These are phyloP conservation scores for Drosophila sproati DNA, from an alignment of 1,140 invertebrate species.

Conservation along the genomic window DNA sequence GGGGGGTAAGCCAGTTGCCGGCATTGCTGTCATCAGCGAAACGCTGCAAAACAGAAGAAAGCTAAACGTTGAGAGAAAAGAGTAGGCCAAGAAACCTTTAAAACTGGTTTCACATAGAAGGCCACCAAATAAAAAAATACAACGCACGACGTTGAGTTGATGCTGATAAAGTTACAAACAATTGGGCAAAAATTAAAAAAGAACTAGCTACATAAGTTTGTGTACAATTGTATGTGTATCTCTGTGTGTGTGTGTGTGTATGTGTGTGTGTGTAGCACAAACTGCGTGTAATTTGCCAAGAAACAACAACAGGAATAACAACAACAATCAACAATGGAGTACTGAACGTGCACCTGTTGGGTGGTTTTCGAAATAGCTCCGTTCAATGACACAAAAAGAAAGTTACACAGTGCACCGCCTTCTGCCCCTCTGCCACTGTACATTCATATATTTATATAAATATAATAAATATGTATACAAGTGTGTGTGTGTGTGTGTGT, in stretches of 20 bases:
- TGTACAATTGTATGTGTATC: background rate
- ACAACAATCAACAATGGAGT: slow-evolving; percentile 33
- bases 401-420: slow-evolving; percentile 49
- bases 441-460: background rate
- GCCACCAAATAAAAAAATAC: slow-evolving; percentile 62
- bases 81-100: slow-evolving; percentile 69
- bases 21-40: slow-evolving; percentile 71
- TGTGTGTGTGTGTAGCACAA: slow-evolving; percentile 13
- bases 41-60: slow-evolving; percentile 72
- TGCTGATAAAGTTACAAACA: slow-evolving; percentile 62
- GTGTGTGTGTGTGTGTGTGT: background rate
- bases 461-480: too few relatives aligned
- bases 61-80: slow-evolving; percentile 69
- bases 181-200: slow-evolving; percentile 47
- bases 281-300: slow-evolving; percentile 74
- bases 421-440: background rate
- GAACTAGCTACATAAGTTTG: slow-evolving; percentile 18
- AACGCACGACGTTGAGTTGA: slow-evolving; percentile 10
- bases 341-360: slow-evolving; percentile 63
- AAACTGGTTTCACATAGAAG: slow-evolving; percentile 77
- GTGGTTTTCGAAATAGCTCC: slow-evolving; percentile 54
- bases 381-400: slow-evolving; percentile 79
- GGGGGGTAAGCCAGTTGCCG: slow-evolving; percentile 1
- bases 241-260: background rate
- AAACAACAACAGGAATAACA: slow-evolving; percentile 25